Conservation (phyloP, 2,113 vertebrate species). For the Nerophis ophidion region DNA sequence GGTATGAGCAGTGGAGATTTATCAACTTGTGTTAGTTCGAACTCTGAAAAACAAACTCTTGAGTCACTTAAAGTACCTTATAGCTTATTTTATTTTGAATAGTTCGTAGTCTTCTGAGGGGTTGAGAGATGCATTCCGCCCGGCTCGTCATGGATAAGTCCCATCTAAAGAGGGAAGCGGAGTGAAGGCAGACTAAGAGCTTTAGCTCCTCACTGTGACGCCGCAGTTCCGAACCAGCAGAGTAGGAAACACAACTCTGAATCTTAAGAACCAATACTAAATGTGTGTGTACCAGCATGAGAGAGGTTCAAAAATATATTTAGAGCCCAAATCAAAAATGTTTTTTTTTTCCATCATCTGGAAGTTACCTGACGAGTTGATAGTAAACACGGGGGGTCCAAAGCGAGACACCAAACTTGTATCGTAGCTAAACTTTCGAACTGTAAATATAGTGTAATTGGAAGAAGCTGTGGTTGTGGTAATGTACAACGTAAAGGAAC, state of each 20-base stretch:
- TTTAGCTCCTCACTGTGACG: constrained; percentile 55
- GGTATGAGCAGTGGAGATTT: constrained; percentile 62
- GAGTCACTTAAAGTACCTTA: constrained; percentile 25
- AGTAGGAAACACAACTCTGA: constrained; percentile 51
- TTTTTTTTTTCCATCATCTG: too few species aligned
- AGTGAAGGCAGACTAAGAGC: constrained; percentile 32
- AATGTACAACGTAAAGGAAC: too few species aligned
- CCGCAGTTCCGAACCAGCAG: constrained; percentile 51
- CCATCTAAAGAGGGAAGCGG: constrained; percentile 23
- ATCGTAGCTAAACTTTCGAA: too few species aligned
- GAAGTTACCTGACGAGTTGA: too few species aligned
- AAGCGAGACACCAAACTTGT: too few species aligned
- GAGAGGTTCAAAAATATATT: background rate
- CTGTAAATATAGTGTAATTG: background rate
- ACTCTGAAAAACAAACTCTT: constrained; percentile 4
- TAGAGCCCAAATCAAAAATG: background rate
- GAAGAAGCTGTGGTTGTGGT: background rate
- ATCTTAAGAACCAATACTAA: constrained; percentile 39
- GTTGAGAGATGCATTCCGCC: constrained; percentile 11
- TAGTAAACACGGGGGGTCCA: too few species aligned
- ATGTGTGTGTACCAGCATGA: background rate
- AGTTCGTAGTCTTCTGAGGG: constrained; percentile 44
- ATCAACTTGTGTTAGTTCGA: constrained; percentile 19
- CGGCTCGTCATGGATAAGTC: constrained; percentile 55
- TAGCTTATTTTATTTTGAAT: too few species aligned